Evolutionary conservation across 2,797 vertebrate species (phyloP).

Genomic region (Enoplosus armatus): DNA sequence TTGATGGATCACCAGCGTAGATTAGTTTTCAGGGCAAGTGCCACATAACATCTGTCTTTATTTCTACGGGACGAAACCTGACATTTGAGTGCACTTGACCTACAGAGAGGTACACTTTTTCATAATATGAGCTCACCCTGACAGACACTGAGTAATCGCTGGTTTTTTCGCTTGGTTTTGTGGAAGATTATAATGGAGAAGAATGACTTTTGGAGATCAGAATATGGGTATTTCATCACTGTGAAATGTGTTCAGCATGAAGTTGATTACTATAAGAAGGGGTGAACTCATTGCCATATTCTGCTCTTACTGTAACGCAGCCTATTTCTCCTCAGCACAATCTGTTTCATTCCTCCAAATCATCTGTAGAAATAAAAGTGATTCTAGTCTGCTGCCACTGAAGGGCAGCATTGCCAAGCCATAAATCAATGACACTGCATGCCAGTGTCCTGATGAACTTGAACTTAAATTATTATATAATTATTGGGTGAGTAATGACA

Average conservation of each 20-base stretch:
- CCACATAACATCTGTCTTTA: conserved; percentile 76
- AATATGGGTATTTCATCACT: conserved; percentile 49
- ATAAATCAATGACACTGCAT: conserved; percentile 76
- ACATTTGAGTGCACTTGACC: conserved; percentile 76
- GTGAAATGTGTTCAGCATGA: conserved; percentile 54
- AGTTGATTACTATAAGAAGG: conserved; percentile 40
- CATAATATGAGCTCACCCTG: conserved; percentile 50
- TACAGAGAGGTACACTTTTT: conserved; percentile 57
- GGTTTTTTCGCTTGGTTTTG: conserved; percentile 38
- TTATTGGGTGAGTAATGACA: conserved; percentile 24
- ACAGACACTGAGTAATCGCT: conserved; percentile 61
- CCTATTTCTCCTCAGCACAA: conserved; percentile 8
- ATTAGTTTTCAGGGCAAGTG: conserved; percentile 75
- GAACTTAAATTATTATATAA: too few species aligned
- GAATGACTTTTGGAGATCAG: conserved; percentile 55
- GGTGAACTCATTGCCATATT: conserved; percentile 25
- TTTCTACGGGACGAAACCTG: conserved; percentile 72
- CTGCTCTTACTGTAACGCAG: conserved; percentile 12
- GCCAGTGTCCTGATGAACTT: conserved; percentile 59
- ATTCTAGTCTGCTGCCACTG: conserved; percentile 81
- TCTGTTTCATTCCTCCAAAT: conserved; percentile 22
- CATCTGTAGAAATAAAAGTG: conserved; percentile 65
- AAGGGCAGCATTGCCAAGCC: conserved; percentile 86
- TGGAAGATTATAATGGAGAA: conserved; percentile 53
- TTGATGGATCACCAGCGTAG: conserved; percentile 75